Evolutionary conservation across 2,113 vertebrate genomes (phyloP), one percentile per base, ranked within the genome.

Genomic region (Oryzias curvinotus): DNA sequence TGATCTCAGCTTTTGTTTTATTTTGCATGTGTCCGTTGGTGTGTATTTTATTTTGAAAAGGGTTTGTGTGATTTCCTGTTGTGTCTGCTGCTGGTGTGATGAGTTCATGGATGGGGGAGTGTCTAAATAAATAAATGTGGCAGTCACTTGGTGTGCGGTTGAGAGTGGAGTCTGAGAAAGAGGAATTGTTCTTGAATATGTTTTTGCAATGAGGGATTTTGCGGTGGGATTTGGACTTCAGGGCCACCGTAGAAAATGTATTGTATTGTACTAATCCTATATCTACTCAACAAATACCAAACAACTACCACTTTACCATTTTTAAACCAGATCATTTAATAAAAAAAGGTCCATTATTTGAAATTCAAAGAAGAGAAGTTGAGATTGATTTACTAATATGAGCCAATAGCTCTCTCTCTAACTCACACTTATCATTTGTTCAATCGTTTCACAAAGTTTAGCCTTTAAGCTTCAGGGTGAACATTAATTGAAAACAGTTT

Each of bases 401-500:
- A 52, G 21, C 19, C 25, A 47, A 19, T 6, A 56, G 18, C 52
- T 48, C 49, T 58, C 52, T 77, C 46, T 78, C 47, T 59, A 65
- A 41, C 15, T 62, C 52, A 16, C 41, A 62, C 25, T 42, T 68
- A 45, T 70, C 50, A 14, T 71, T 23, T 43, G 76, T 83, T 63
- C 58, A 72, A 65, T 14, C 51, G 26, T 68, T 69, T 80, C 41
- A 17, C 14, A 73, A 65, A 64, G 51, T 71, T 77, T 3, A 41
- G 55, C 51, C 62, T 67, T 75, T 14, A 48, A 73, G 66, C 71
- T 72, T 68, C 30, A 17, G 77, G 81, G 42, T 75, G 81, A 81
- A 78, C 65, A 56, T 64, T 84, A 78, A 87, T 75, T 87, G 71
- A 83, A 84, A 73, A 78, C 28, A 65, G 36, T 57, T 49, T 65